Base-by-base conservation (phyloP, 2,113 vertebrate species). In the Hemiscyllium ocellatum region DNA sequence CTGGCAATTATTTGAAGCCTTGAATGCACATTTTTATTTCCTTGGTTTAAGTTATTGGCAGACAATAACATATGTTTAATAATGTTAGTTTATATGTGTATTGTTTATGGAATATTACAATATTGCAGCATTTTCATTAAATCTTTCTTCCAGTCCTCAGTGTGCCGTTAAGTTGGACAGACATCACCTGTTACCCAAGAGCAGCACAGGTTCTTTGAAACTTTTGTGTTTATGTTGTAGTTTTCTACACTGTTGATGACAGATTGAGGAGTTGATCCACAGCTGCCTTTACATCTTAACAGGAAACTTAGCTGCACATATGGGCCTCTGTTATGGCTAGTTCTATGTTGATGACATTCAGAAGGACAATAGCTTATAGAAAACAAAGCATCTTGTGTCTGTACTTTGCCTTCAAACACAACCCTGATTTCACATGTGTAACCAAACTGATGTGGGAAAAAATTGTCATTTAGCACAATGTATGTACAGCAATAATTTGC, bases 221-320 rank as follows among this genome's bases (percentile, higher is more conserved):
- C 52, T 33, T 29, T 52, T 90, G 87, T 66, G 19, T 93, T 66
- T 37, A 61, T 91, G 89, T 66, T 37, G 61, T 37, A 65, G 61
- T 66, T 65, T 29, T 89, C 61, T 66, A 66, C n/a, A 20, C 33
- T n/a, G 6, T 66, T 65, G 89, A 93, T 93, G 89, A 93, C 65
- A 93, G 61, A 93, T 42, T 66, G 89, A 68, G 56, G 61, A 66
- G 19, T 93, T 93, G 89, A 93, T 37, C 89, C 89, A 93, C 17
- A 66, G 61, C 89, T 65, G 61, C 61, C 80, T 83, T 37, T n/a
- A 93, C 65, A 93, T 93, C 89, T 66, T 7, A 93, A 17, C n/a
- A n/a, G 89, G 89, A 68, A 93, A 66, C 8, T 17, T 65, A n/a
- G n/a, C 19, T 17, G 17, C 20, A 22, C 61, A 37, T n/a, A 20